Conservation (phyloP, 2,888 invertebrate species). For the Rutpela maculata region DNA sequence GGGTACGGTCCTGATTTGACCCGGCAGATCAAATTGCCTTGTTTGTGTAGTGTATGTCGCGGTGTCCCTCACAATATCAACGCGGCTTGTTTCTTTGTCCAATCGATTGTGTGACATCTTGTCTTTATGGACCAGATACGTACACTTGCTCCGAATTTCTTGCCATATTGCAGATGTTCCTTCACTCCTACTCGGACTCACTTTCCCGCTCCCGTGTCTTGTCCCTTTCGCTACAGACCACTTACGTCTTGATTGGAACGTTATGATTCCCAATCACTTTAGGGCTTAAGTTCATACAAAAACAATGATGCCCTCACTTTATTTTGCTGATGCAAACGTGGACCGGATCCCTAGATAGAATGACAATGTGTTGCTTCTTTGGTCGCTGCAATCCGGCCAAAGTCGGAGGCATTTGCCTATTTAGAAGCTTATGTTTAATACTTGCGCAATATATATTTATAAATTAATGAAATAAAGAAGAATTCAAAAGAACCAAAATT, state of each 20-base stretch:
- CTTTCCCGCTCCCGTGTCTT: slow-evolving; percentile 53
- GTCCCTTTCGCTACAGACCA: slow-evolving; percentile 52
- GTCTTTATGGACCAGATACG: slow-evolving; percentile 71
- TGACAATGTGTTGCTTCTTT: not conserved
- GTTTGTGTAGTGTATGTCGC: slow-evolving; percentile 70
- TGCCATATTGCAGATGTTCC: slow-evolving; percentile 65
- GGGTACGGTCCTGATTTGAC: slow-evolving; percentile 58
- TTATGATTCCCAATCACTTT: slow-evolving; percentile 54
- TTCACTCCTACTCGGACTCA: slow-evolving; percentile 56
- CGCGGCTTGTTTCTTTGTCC: slow-evolving; percentile 70
- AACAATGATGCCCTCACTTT: slow-evolving; percentile 22
- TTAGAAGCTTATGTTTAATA: not conserved
- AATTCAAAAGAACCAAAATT: no score
- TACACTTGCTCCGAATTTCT: slow-evolving; percentile 67
- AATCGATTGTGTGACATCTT: slow-evolving; percentile 74
- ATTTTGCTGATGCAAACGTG: slow-evolving; percentile 11
- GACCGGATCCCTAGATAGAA: not conserved
- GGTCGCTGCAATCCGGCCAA: not conserved
- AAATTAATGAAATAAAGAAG: no score
- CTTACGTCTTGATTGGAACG: slow-evolving; percentile 61
- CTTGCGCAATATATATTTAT: no score
- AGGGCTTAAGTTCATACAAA: slow-evolving; percentile 32
- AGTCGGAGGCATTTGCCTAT: not conserved
- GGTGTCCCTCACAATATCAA: slow-evolving; percentile 69
- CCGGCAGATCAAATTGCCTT: slow-evolving; percentile 69